Evolutionary conservation across 1,140 invertebrate genomes (phyloP).

Genomic region (Zaprionus vittiger): DNA sequence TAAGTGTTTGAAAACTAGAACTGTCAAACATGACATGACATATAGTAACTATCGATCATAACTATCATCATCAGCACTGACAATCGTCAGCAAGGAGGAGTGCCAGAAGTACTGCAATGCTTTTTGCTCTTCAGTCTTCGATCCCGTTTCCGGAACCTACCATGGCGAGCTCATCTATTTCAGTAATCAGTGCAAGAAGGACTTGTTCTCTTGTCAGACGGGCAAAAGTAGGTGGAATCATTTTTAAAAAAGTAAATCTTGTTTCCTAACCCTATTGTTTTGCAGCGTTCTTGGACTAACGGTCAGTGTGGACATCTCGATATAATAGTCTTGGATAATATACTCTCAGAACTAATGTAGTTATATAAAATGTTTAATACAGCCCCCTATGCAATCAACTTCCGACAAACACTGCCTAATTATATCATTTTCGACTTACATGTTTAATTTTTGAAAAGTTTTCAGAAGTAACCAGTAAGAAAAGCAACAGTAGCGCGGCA

Average conservation of each 20-base stretch:
- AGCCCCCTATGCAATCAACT: not conserved
- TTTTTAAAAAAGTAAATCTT: not conserved
- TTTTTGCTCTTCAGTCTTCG: not conserved
- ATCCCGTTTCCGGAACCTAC: constrained; percentile 2
- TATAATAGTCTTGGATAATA: not conserved
- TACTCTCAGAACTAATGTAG: not conserved
- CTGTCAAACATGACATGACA: not conserved
- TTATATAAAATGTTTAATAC: not conserved
- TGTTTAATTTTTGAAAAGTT: not conserved
- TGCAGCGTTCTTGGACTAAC: not conserved
- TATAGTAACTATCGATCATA: not conserved
- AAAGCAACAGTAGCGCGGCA: too few relatives aligned
- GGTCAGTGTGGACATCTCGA: not conserved
- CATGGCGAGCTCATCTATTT: not conserved
- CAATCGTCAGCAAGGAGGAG: not conserved
- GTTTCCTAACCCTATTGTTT: not conserved
- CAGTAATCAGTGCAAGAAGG: not conserved
- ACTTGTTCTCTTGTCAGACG: not conserved
- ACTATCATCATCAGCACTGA: not conserved
- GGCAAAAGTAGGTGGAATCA: not conserved
- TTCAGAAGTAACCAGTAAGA: not conserved
- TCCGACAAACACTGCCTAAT: too few relatives aligned
- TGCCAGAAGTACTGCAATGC: not conserved
- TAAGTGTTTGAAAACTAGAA: not conserved
- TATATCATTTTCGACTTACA: not conserved